phyloP scores from a whole-genome alignment of 2,888 invertebrate genomes.

The Hypena proboscidalis region DNA sequence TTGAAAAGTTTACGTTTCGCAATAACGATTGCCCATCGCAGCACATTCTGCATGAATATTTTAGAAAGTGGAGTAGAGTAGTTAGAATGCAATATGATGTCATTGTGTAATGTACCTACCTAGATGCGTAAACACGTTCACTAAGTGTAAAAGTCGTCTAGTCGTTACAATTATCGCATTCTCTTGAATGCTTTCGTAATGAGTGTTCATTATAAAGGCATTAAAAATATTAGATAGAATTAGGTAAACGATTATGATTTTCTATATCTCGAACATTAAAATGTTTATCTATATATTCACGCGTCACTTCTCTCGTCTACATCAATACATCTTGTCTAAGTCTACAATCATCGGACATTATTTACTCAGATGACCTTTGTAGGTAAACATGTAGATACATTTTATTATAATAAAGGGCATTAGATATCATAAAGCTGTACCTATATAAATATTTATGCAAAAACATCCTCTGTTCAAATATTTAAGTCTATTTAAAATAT shows the following conservation, averaged over 20 bases:
- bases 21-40: conserved; percentile 45
- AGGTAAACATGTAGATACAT: too few relatives aligned
- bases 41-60: conserved; percentile 55
- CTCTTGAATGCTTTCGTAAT: not conserved
- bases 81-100: conserved; percentile 34
- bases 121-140: conserved; percentile 21
- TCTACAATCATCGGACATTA: too few relatives aligned
- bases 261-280: too few relatives aligned
- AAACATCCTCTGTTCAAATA: not conserved
- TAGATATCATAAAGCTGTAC: too few relatives aligned
- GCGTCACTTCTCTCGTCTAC: not conserved
- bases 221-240: too few relatives aligned
- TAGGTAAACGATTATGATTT: not conserved
- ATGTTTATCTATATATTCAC: conserved; percentile 1
- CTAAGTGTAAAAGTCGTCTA: conserved; percentile 8
- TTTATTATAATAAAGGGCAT: too few relatives aligned
- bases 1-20: conserved; percentile 29
- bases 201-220: not conserved
- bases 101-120: conserved; percentile 32
- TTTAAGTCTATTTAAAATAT: not conserved
- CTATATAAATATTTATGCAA: too few relatives aligned
- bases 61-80: conserved; percentile 61
- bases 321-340: not conserved
- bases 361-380: too few relatives aligned
- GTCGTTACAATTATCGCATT: not conserved